Conservation (phyloP, 2,113 vertebrate species). For the Dunckerocampus dactyliophorus region DNA sequence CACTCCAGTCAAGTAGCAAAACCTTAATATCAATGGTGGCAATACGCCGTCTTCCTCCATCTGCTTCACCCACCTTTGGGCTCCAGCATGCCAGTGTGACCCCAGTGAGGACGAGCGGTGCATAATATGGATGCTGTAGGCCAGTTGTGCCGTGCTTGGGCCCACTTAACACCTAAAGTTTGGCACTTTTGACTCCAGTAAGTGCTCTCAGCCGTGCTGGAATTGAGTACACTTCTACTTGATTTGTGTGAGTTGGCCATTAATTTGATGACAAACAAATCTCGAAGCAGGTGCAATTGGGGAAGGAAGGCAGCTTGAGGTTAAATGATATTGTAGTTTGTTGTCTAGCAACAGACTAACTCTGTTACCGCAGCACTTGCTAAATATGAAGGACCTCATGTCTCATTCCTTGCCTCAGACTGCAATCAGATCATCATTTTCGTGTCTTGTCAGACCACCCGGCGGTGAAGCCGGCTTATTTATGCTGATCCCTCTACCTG, state of each 20-base stretch:
- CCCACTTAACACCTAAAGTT: too few relatives aligned
- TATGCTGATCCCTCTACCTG: neutral
- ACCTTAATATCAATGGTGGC: too few relatives aligned
- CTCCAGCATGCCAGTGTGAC: too few relatives aligned
- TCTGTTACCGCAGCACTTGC: constrained; percentile 9
- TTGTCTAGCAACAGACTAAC: constrained; percentile 24
- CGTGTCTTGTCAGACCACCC: constrained; percentile 19
- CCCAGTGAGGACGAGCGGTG: too few relatives aligned
- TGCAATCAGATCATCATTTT: constrained; percentile 26
- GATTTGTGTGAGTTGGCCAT: neutral
- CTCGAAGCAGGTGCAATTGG: neutral
- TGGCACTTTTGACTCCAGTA: too few relatives aligned
- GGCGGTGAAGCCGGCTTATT: neutral
- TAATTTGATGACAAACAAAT: constrained; percentile 13
- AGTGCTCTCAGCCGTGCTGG: too few relatives aligned
- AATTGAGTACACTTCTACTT: too few relatives aligned
- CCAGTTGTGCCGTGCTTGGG: too few relatives aligned
- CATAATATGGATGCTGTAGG: too few relatives aligned
- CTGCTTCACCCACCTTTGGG: too few relatives aligned
- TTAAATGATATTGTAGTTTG: constrained; percentile 37
- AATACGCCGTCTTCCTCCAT: too few relatives aligned
- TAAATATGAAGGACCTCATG: constrained; percentile 38
- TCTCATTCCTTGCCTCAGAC: constrained; percentile 11
- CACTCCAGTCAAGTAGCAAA: too few relatives aligned
- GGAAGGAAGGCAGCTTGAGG: constrained; percentile 10